A percentile compares a stretch with the other conserved stretches of the same genome.
These are phyloP conservation scores for Physocephala rufipes DNA, from an alignment of 2,888 invertebrate genomes.

Conservation along the genomic window DNA sequence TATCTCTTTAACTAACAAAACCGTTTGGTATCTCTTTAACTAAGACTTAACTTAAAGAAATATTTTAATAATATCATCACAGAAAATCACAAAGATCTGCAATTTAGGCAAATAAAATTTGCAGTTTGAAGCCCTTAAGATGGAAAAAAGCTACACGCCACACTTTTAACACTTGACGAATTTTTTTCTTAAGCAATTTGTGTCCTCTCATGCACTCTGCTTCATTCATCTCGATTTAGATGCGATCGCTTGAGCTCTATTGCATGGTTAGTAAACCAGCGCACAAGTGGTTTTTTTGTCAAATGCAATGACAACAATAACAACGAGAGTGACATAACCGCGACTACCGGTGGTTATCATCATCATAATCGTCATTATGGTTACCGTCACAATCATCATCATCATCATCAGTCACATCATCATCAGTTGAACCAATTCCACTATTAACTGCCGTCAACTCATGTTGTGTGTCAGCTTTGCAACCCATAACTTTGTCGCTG, in stretches of 20 bases:
- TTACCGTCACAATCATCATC: background rate
- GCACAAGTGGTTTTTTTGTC: conserved; percentile 16
- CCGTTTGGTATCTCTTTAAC: too few species aligned
- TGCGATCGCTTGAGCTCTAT: background rate
- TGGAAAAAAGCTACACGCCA: background rate
- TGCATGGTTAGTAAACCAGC: background rate
- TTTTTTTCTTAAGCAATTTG: background rate
- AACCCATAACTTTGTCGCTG: conserved; percentile 1
- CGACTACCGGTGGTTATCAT: background rate
- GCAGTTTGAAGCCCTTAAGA: background rate
- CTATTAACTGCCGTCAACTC: background rate
- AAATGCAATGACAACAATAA: conserved; percentile 2
- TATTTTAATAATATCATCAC: too few species aligned
- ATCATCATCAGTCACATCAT: background rate
- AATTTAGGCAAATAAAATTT: too few species aligned
- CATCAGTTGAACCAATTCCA: conserved; percentile 7
- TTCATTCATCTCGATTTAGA: background rate
- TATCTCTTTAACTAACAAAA: too few species aligned
- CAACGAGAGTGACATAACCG: background rate
- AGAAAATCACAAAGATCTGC: too few species aligned
- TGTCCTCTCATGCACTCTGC: background rate
- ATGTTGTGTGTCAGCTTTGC: background rate
- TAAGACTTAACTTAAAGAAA: too few species aligned
- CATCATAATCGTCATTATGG: background rate
- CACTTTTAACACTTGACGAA: background rate